Evolutionary conservation across 1,140 invertebrate genomes (phyloP).

Genomic region (Trichonephila inaurata): DNA sequence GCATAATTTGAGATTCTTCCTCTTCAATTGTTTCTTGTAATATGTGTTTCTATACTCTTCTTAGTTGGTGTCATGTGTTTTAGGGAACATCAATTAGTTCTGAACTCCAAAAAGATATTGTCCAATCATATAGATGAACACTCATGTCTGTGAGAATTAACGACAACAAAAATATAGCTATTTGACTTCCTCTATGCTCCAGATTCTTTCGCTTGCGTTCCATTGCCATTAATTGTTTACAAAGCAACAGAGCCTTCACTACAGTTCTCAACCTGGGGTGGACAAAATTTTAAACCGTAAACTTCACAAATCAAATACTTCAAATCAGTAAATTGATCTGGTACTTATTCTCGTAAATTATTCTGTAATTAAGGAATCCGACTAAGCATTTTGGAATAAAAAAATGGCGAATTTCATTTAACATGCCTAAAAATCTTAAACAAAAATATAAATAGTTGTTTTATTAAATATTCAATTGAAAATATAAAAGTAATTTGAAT

Average conservation of each 20-base stretch:
- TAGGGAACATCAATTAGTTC: slow-evolving; percentile 23
- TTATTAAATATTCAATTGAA: no score
- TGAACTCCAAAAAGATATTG: slow-evolving; percentile 4
- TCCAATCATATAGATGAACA: slow-evolving; percentile 24
- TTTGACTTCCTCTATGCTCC: not conserved
- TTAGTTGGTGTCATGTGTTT: slow-evolving; percentile 34
- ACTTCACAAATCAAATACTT: no score
- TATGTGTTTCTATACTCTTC: not conserved
- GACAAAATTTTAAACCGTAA: not conserved
- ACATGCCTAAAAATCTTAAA: no score
- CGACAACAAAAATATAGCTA: slow-evolving; percentile 20
- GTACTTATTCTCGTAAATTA: no score
- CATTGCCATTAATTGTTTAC: not conserved
- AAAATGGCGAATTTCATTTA: no score
- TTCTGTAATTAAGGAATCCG: no score
- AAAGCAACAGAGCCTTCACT: not conserved
- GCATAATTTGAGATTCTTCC: not conserved
- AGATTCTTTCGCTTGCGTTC: not conserved
- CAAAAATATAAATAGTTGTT: no score
- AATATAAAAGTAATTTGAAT: no score
- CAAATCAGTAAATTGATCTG: no score
- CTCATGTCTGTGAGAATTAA: not conserved
- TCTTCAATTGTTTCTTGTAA: not conserved
- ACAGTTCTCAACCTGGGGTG: not conserved
- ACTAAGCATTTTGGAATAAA: no score